These are phyloP conservation scores for Cromileptes altivelis DNA, from an alignment of 2,113 vertebrate genomes.

Conservation along the genomic window DNA sequence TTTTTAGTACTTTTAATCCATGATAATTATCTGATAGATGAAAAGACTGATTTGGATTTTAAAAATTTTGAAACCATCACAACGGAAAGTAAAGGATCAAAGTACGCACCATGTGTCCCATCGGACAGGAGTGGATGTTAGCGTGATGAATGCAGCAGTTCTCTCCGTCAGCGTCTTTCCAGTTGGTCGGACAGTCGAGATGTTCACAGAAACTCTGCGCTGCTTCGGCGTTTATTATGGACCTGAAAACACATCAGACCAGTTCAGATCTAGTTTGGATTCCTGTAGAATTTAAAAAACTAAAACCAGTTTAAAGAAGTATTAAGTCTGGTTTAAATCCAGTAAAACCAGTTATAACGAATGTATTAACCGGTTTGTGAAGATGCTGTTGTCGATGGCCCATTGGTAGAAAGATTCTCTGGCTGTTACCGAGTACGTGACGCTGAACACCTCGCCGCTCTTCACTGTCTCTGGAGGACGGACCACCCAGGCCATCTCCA, in stretches of 20 bases:
- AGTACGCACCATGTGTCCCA: slow-evolving; percentile 85
- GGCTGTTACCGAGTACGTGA: slow-evolving; percentile 85
- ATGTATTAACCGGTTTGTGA: slow-evolving; percentile 75
- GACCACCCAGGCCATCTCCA: slow-evolving; percentile 91
- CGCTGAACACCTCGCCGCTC: slow-evolving; percentile 85
- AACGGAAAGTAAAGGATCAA: too few relatives aligned
- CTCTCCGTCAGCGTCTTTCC: slow-evolving; percentile 88
- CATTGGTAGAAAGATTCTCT: slow-evolving; percentile 88
- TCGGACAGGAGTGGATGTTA: slow-evolving; percentile 91
- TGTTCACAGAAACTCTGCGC: slow-evolving; percentile 89
- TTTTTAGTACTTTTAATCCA: too few relatives aligned
- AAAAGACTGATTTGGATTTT: too few relatives aligned
- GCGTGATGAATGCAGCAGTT: slow-evolving; percentile 91
- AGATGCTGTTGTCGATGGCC: slow-evolving; percentile 86
- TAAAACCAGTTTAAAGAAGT: not conserved
- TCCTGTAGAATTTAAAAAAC: not conserved
- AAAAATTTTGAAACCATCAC: too few relatives aligned
- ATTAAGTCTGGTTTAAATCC: not conserved
- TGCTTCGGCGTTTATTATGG: slow-evolving; percentile 73
- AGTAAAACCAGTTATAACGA: not conserved
- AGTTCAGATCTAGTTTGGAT: not conserved
- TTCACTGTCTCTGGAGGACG: slow-evolving; percentile 86
- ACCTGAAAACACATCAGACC: slow-evolving; percentile 52
- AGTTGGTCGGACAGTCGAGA: slow-evolving; percentile 85
- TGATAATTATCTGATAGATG: too few relatives aligned